A percentile compares a stretch with the other conserved stretches of the same genome.
phyloP scores from a whole-genome alignment of 2,888 invertebrate genomes.

The Eulithis testata region DNA sequence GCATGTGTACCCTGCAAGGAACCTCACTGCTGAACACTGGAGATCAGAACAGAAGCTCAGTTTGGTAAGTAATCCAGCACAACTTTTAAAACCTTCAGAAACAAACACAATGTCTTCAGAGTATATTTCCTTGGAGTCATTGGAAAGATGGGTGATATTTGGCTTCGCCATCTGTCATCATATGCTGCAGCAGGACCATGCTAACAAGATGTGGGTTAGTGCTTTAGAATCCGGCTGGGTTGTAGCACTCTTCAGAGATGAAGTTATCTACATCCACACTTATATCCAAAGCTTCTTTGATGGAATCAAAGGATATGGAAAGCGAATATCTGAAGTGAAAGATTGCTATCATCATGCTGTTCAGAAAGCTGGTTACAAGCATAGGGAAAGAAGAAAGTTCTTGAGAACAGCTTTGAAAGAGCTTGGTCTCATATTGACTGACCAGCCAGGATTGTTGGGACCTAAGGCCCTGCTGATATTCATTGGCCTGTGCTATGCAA shows the following conservation, averaged over 20 bases:
- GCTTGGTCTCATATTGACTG: constrained; percentile 96
- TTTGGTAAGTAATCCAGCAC: constrained; percentile 96
- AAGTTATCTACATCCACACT: constrained; percentile 97
- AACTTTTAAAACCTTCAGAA: constrained; percentile 96
- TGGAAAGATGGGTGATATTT: constrained; percentile 99
- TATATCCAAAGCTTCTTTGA: constrained; percentile 97
- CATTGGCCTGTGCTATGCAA: constrained; percentile 96
- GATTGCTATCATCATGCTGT: constrained; percentile 96
- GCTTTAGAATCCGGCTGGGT: constrained; percentile 98
- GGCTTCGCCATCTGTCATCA: constrained; percentile 96
- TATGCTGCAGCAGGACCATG: constrained; percentile 92
- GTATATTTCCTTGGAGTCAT: constrained; percentile 96
- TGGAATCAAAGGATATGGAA: constrained; percentile 96
- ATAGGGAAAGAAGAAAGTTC: constrained; percentile 98
- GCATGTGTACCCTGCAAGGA: constrained; percentile 94
- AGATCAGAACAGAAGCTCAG: constrained; percentile 96
- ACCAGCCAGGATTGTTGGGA: constrained; percentile 98
- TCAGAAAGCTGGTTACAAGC: constrained; percentile 95
- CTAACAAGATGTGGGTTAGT: constrained; percentile 95
- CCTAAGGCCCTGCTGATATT: constrained; percentile 98
- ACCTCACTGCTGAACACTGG: constrained; percentile 97
- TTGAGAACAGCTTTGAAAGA: constrained; percentile 97
- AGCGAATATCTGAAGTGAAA: constrained; percentile 97
- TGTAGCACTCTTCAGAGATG: constrained; percentile 97
- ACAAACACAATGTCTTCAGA: constrained; percentile 99